phyloP scores from a whole-genome alignment of 2,113 vertebrate species.

The Caranx ignobilis region DNA sequence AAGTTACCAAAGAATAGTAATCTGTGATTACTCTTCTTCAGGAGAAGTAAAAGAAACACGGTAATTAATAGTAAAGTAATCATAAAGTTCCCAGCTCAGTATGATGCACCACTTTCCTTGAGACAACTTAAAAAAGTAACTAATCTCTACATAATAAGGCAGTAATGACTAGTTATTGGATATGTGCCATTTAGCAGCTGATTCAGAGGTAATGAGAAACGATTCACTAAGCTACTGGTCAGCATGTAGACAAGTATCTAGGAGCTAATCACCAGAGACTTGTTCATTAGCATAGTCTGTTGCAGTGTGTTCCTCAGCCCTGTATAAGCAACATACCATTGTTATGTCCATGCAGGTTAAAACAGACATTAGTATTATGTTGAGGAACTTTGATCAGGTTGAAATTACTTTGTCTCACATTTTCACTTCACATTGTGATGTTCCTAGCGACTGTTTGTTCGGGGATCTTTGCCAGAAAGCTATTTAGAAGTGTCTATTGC shows the following conservation, averaged over 20 bases:
- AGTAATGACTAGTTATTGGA: constrained; percentile 20
- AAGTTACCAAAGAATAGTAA: background rate
- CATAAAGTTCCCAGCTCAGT: background rate
- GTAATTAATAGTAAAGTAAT: constrained; percentile 12
- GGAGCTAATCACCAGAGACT: constrained; percentile 3
- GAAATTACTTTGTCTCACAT: constrained; percentile 11
- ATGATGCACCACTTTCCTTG: constrained; percentile 7
- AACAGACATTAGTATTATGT: background rate
- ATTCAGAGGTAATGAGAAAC: constrained; percentile 16
- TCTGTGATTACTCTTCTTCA: background rate
- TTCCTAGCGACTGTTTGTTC: constrained; percentile 49
- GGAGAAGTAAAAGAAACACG: background rate
- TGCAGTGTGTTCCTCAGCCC: background rate
- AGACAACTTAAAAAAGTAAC: constrained; percentile 11
- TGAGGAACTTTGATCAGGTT: constrained; percentile 6
- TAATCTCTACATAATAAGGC: constrained; percentile 26
- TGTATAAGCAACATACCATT: background rate
- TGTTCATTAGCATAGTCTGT: background rate
- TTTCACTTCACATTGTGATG: constrained; percentile 42
- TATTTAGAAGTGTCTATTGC: constrained; percentile 54
- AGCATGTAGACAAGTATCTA: background rate
- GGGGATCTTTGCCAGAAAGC: constrained; percentile 44
- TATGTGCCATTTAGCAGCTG: constrained; percentile 20
- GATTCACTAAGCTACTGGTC: constrained; percentile 9
- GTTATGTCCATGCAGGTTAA: background rate